These are phyloP conservation scores for Mythimna impura DNA, from an alignment of 2,888 invertebrate genomes.

Conservation along the genomic window DNA sequence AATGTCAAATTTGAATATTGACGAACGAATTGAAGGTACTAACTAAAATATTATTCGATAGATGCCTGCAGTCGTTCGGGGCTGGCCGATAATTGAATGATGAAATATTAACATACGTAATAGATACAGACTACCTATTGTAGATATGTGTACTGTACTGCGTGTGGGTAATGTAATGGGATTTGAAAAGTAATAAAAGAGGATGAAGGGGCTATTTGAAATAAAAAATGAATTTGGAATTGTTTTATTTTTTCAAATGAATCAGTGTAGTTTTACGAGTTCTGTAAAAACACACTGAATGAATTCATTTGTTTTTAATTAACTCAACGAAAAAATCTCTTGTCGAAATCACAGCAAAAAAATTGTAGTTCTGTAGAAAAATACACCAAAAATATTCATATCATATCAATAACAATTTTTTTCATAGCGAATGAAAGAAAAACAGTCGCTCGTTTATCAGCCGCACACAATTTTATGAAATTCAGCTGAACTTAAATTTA, in stretches of 20 bases:
- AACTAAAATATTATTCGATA: slow-evolving; percentile 76
- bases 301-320: background rate
- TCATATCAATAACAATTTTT: slow-evolving; percentile 11
- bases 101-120: slow-evolving; percentile 78
- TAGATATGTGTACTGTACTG: slow-evolving; percentile 7
- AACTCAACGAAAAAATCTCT: too few relatives aligned
- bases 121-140: slow-evolving; percentile 57
- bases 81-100: slow-evolving; percentile 78
- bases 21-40: slow-evolving; percentile 79
- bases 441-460: slow-evolving; percentile 24
- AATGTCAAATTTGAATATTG: slow-evolving; percentile 83
- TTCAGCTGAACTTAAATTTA: slow-evolving; percentile 39
- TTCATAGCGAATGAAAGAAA: slow-evolving; percentile 28
- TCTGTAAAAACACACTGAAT: background rate
- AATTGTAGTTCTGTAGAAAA: background rate
- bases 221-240: too few relatives aligned
- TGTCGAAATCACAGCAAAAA: background rate
- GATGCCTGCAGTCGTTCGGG: slow-evolving; percentile 68
- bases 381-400: slow-evolving; percentile 1
- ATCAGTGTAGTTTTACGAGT: background rate
- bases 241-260: background rate
- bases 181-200: slow-evolving; percentile 15
- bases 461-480: slow-evolving; percentile 25
- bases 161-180: slow-evolving; percentile 12
- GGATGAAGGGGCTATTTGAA: too few relatives aligned